Conservation (phyloP, 2,797 vertebrate genomes). For the Microctenopoma lineatum region DNA sequence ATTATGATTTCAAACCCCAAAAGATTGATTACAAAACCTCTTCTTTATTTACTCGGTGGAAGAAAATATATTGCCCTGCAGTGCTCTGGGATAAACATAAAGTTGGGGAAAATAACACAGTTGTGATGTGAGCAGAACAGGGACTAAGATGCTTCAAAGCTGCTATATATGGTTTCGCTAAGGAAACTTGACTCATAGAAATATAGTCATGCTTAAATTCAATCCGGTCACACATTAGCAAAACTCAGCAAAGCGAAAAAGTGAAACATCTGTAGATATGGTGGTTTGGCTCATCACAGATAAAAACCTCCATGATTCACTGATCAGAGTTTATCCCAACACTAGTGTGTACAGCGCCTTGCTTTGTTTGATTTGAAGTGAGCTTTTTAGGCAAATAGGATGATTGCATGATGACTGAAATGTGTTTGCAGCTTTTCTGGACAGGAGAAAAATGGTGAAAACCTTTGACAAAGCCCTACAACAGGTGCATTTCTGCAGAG, state of each 20-base stretch:
- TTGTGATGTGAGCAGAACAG: constrained; percentile 36
- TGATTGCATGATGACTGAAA: neutral
- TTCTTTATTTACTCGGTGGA: constrained; percentile 83
- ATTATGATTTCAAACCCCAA: constrained; percentile 86
- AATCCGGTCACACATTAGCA: constrained; percentile 16
- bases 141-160: constrained; percentile 37
- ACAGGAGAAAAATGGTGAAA: constrained; percentile 11
- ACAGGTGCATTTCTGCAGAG: constrained; percentile 59
- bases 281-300: neutral
- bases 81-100: constrained; percentile 71
- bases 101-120: constrained; percentile 65
- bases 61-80: constrained; percentile 75
- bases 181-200: constrained; percentile 19
- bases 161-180: constrained; percentile 22
- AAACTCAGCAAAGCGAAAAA: constrained; percentile 30
- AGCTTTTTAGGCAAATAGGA: neutral
- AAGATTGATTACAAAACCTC: constrained; percentile 88
- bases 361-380: too few relatives aligned
- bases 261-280: neutral
- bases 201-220: constrained; percentile 32
- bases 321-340: too few relatives aligned
- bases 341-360: too few relatives aligned
- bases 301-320: constrained; percentile 7
- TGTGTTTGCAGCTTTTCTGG: constrained; percentile 25
- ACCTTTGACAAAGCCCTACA: constrained; percentile 39